phyloP scores from a whole-genome alignment of 2,113 vertebrate species.

The Ifrita kowaldi region DNA sequence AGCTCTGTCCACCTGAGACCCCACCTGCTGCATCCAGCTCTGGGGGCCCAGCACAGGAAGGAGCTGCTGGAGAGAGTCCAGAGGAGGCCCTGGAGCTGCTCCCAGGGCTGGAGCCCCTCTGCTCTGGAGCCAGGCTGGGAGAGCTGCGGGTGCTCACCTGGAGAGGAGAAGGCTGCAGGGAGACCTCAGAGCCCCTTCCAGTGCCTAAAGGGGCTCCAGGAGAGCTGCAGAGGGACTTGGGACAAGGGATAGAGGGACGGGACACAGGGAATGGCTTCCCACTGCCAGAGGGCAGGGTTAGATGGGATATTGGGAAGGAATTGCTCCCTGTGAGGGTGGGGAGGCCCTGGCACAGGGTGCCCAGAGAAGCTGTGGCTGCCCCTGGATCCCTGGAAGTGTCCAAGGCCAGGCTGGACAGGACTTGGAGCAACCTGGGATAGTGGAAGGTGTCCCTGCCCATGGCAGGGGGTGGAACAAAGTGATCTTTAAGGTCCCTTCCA shows the following conservation, averaged over 20 bases:
- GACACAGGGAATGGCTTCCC: neutral
- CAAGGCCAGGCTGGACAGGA: rapidly evolving
- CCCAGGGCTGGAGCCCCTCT: neutral
- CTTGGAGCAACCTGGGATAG: rapidly evolving
- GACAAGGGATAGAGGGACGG: neutral
- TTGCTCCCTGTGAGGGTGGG: rapidly evolving
- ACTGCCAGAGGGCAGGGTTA: rapidly evolving
- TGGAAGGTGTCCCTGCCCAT: neutral
- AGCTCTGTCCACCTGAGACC: neutral
- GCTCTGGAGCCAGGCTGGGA: neutral
- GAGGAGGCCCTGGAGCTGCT: neutral
- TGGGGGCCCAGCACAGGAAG: neutral
- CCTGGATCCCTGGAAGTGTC: neutral
- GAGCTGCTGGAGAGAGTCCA: neutral
- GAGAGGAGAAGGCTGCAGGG: neutral
- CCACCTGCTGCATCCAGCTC: neutral
- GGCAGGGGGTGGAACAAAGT: neutral
- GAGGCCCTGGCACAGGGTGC: neutral
- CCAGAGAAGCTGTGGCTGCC: neutral
- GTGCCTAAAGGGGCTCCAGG: neutral
- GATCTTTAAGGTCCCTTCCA: neutral
- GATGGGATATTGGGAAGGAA: neutral
- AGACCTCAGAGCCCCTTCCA: neutral
- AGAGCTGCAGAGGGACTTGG: neutral
- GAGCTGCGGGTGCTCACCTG: neutral